A percentile compares a stretch with the other conserved stretches of the same genome.
Conservation (phyloP, 30 jellyfish, hydroid and myxozoan species). For the Sanderia malayensis region DNA sequence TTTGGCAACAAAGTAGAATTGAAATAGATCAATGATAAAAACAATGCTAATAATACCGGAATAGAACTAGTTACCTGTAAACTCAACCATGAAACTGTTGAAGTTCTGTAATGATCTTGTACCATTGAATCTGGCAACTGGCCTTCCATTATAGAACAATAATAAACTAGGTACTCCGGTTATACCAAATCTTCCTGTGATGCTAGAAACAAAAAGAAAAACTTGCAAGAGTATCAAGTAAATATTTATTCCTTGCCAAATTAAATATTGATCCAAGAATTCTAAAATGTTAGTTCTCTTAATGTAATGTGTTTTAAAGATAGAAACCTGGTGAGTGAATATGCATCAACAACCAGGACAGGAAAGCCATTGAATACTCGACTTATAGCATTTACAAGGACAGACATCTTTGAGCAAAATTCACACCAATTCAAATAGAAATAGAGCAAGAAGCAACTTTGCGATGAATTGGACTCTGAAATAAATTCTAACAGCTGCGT, state of each 20-base stretch:
- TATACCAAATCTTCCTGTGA: conserved; percentile 51
- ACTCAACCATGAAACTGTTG: conserved; percentile 22
- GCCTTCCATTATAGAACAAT: conserved; percentile 42
- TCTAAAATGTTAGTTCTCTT: too few relatives aligned
- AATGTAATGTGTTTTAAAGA: too few relatives aligned
- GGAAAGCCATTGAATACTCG: conserved; percentile 38
- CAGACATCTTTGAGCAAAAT: conserved; percentile 49
- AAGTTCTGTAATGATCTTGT: conserved; percentile 5
- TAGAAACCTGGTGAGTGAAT: conserved; percentile 33
- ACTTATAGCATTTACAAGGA: conserved; percentile 23
- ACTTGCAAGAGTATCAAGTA: too few relatives aligned
- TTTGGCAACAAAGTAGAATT: too few relatives aligned
- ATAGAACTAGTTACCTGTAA: conserved; percentile 25
- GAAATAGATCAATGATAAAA: too few relatives aligned
- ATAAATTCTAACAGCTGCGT: conserved; percentile 19
- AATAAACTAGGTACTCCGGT: conserved; percentile 53
- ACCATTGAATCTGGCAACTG: conserved; percentile 45
- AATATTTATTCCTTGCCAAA: too few relatives aligned
- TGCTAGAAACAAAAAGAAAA: conserved; percentile 11
- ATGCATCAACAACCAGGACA: conserved; percentile 46
- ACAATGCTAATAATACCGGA: background rate
- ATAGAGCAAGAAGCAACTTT: conserved; percentile 44
- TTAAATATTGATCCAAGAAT: too few relatives aligned
- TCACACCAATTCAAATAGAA: conserved; percentile 52
- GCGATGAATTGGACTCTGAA: conserved; percentile 18